These are phyloP conservation scores for Noctuana brunneofusca DNA, from an alignment of 2,888 invertebrate genomes.

Conservation along the genomic window DNA sequence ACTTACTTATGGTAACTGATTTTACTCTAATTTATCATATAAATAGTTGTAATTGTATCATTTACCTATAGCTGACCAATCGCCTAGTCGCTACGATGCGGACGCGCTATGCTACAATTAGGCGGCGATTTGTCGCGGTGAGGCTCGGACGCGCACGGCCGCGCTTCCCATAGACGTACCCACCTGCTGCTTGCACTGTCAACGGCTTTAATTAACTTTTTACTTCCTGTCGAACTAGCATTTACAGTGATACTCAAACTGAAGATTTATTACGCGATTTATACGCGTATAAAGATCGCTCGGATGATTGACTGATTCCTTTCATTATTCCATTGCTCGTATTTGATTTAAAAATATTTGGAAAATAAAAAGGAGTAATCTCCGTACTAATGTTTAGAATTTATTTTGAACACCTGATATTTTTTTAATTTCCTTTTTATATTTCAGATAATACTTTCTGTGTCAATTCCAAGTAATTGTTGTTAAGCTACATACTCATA, in stretches of 20 bases:
- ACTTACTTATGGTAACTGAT: background rate
- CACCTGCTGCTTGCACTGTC: conserved; percentile 54
- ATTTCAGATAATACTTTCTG: no score
- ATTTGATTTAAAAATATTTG: no score
- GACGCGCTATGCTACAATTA: conserved; percentile 50
- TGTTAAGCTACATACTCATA: no score
- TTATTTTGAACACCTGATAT: no score
- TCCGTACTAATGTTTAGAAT: no score
- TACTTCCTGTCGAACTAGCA: conserved; percentile 49
- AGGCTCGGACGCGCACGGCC: conserved; percentile 76
- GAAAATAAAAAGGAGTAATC: no score
- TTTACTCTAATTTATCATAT: background rate
- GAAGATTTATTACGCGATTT: background rate
- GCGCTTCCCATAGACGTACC: conserved; percentile 73
- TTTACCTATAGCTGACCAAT: background rate
- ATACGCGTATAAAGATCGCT: background rate
- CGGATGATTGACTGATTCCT: background rate
- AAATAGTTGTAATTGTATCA: no score
- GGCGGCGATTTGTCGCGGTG: conserved; percentile 75
- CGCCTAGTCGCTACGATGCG: conserved; percentile 35
- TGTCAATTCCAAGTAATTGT: no score
- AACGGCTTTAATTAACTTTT: conserved; percentile 75
- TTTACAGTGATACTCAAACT: conserved; percentile 14
- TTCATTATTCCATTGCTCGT: no score
- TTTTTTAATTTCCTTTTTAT: no score